Percentiles rank a stretch among this genome's conserved stretches.
Conservation (phyloP, 2,797 vertebrate genomes). For the Poecile montanus region DNA sequence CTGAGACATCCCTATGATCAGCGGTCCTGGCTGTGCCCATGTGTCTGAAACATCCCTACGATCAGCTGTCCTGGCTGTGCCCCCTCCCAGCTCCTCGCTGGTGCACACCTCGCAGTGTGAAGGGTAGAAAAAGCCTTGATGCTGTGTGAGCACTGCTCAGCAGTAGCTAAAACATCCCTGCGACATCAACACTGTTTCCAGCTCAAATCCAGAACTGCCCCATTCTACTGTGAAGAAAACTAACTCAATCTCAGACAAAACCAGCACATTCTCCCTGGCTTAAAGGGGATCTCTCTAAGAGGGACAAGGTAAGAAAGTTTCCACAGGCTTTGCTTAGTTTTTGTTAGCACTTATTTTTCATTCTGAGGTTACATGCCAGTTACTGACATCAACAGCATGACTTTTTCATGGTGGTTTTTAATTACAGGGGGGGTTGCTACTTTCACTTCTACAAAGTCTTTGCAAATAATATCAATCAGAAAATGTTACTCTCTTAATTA, state of each 20-base stretch:
- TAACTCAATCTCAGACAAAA: background rate
- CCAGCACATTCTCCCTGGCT: background rate
- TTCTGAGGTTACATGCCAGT: background rate
- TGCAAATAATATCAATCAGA: conserved; percentile 14
- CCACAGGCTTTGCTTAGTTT: background rate
- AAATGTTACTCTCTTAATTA: background rate
- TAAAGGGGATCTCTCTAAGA: background rate
- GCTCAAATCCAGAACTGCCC: background rate
- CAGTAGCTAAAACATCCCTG: background rate
- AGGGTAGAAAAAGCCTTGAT: background rate
- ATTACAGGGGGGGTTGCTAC: background rate
- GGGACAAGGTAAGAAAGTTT: background rate
- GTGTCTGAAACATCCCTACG: background rate
- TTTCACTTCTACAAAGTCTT: conserved; percentile 27
- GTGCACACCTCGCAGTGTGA: background rate
- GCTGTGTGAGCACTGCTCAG: background rate
- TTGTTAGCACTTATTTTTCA: background rate
- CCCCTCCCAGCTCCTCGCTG: accelerated
- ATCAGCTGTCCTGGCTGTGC: background rate
- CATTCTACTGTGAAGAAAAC: background rate
- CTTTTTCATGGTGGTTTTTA: conserved; percentile 11
- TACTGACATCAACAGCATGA: background rate
- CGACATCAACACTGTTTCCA: background rate
- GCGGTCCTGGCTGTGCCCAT: background rate
- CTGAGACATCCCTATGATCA: background rate